Conservation (phyloP, 2,797 vertebrate genomes). For the Allenopithecus nigroviridis region DNA sequence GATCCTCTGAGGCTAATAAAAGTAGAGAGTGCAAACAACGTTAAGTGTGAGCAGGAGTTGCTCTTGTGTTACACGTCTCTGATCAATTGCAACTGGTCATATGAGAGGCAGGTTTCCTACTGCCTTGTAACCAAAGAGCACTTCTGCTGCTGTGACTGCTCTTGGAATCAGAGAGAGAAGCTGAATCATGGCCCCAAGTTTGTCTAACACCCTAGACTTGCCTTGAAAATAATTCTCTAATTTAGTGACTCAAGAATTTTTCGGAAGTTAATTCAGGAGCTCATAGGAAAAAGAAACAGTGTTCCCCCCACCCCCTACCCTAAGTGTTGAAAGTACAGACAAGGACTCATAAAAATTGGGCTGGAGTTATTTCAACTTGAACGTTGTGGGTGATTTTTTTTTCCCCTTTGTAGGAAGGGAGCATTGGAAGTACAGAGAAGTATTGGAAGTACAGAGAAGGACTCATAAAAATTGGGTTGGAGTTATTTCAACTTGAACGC, state of each 20-base stretch:
- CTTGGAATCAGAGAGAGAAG: background rate
- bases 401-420: too few species aligned
- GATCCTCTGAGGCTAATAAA: background rate
- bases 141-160: rapidly evolving
- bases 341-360: background rate
- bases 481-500: background rate
- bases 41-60: background rate
- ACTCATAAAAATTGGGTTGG: background rate
- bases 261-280: background rate
- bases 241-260: background rate
- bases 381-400: background rate
- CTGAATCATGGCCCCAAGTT: background rate
- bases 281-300: background rate
- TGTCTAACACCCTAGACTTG: background rate
- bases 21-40: background rate
- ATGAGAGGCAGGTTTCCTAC: background rate
- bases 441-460: background rate
- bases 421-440: too few species aligned
- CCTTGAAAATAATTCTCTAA: background rate
- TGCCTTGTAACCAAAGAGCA: background rate
- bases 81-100: rapidly evolving
- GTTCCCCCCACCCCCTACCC: too few species aligned
- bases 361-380: background rate
- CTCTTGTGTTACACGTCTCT: background rate
- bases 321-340: background rate